These are phyloP conservation scores for Phyllotis vaccarum DNA, from an alignment of 2,797 vertebrate species.

Conservation along the genomic window DNA sequence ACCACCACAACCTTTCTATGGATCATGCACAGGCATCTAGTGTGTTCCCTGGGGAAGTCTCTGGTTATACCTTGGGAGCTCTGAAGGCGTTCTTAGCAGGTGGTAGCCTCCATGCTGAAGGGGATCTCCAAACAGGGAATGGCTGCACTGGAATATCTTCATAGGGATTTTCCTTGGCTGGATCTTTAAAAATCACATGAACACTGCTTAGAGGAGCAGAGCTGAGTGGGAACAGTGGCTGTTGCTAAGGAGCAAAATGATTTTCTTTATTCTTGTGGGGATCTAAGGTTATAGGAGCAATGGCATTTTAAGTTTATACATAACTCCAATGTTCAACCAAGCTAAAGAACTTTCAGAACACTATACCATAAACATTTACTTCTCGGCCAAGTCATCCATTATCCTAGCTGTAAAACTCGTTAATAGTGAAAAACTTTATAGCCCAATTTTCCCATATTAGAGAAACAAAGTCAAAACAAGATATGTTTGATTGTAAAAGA, in stretches of 20 bases:
- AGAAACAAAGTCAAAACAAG: constrained; percentile 59
- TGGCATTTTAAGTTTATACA: neutral
- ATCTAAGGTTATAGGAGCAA: constrained; percentile 23
- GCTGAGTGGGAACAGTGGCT: constrained; percentile 20
- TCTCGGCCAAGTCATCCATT: constrained; percentile 40
- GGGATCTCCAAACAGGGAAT: constrained; percentile 90
- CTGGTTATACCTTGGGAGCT: constrained; percentile 89
- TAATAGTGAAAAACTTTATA: constrained; percentile 35
- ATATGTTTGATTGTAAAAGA: constrained; percentile 37
- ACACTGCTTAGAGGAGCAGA: neutral
- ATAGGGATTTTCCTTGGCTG: constrained; percentile 92
- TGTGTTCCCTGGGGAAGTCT: neutral
- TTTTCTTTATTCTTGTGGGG: neutral
- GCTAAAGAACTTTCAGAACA: constrained; percentile 47
- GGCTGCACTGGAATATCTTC: constrained; percentile 93
- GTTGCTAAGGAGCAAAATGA: neutral
- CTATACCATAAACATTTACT: neutral
- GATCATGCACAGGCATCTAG: neutral
- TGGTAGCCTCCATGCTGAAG: constrained; percentile 89
- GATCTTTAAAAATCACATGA: constrained; percentile 86
- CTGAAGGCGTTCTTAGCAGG: constrained; percentile 84
- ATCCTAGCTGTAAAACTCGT: constrained; percentile 24
- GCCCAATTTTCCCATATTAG: constrained; percentile 14
- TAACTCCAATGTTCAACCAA: neutral
- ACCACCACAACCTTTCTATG: neutral